Evolutionary conservation across 2,113 vertebrate species (phyloP).

Genomic region (Hemibagrus wyckioides): DNA sequence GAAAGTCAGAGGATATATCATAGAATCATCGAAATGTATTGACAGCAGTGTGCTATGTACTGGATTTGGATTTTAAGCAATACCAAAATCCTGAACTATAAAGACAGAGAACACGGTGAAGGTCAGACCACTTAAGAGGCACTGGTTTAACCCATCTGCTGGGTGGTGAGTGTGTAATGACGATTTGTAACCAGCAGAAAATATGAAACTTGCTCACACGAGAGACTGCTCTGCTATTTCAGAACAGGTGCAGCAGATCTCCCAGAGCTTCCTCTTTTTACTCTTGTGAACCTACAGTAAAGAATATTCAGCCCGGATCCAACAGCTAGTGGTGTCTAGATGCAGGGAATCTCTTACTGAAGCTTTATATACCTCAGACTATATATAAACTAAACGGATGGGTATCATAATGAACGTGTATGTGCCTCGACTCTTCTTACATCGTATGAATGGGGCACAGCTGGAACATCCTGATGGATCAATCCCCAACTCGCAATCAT

Average conservation of each 20-base stretch:
- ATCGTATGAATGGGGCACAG: conserved; percentile 21
- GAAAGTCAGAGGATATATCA: not conserved
- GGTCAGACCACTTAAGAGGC: not conserved
- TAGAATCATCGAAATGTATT: not conserved
- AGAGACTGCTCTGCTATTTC: conserved; percentile 1
- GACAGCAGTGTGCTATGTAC: not conserved
- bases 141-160: not conserved
- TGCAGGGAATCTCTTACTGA: not conserved
- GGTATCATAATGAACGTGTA: not conserved
- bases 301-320: not conserved
- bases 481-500: not conserved
- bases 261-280: not conserved
- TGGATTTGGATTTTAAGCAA: not conserved
- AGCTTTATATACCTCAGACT: not conserved
- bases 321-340: too few relatives aligned
- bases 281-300: not conserved
- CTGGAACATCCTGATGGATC: not conserved
- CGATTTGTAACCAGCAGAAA: conserved; percentile 2
- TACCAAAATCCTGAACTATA: not conserved
- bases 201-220: conserved; percentile 4
- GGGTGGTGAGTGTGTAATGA: not conserved
- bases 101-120: not conserved
- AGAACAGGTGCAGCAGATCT: conserved; percentile 14
- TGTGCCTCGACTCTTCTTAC: not conserved
- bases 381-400: not conserved